Evolutionary conservation across 2,113 vertebrate species (phyloP), one percentile per base, ranked within the genome.

Genomic region (Tonatia bakeri): DNA sequence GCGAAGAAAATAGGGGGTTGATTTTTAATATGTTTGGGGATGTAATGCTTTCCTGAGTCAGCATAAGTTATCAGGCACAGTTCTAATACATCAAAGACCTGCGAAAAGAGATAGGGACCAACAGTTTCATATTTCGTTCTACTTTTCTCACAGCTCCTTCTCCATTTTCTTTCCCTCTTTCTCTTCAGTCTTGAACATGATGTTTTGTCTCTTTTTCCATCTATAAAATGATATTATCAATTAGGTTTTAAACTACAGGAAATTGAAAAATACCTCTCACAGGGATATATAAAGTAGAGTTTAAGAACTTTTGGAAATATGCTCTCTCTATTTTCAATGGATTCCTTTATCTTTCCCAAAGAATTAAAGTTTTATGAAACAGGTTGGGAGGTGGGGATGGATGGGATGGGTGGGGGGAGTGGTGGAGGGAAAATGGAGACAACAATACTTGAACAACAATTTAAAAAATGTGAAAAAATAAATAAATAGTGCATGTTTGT

Each of bases 321-420:
- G 7, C 20, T 65, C 28, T 36, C 82, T 96, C 40, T 52, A 19
- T 79, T 97, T 96, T 79, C 59, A 93, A 70, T 61, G 43, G 52
- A 56, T n/a, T 90, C 47, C 17, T 94, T 91, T 69, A 45, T 76
- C 50, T 96, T 86, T 72, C 28, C 11, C 31, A 95, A 38, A 31
- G 92, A 94, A 61, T 92, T 93, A 75, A 79, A 93, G 31, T 54
- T 61, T 45, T 33, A 67, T 96, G 43, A 94, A 87, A 59, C 11
- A 65, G 54, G 15, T 56, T 77, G 31, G 52, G 54, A 56, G 54
- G 20, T 56, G 19, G 54, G 54, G 19, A 22, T 56, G 54, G 54
- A 56, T 56, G 20, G 17, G 54, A 22, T 22, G 2, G 19, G 54
- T 6, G 54, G 54, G 20, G 50, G 56, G 56, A 59, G 56, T 59